Evolutionary conservation across 2,113 vertebrate genomes (phyloP).

Genomic region (Tonatia bakeri): DNA sequence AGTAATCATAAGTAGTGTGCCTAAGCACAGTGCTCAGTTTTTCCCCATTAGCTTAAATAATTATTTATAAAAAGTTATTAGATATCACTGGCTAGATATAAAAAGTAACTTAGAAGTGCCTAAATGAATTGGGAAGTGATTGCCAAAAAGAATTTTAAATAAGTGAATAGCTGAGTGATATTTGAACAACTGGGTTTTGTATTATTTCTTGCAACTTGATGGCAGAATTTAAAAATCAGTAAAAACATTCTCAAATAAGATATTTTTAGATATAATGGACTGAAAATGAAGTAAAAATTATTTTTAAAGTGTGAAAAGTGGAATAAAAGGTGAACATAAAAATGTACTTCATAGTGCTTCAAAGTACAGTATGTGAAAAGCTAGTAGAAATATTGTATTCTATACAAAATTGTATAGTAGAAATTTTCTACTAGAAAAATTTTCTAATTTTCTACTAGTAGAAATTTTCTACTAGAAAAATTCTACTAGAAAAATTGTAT

Average conservation of each 20-base stretch:
- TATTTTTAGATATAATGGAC: not conserved
- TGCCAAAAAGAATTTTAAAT: not conserved
- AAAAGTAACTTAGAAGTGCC: not conserved
- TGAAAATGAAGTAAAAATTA: not conserved
- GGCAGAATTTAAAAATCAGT: not conserved
- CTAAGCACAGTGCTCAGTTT: not conserved
- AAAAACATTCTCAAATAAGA: not conserved
- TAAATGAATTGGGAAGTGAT: not conserved
- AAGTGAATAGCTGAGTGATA: not conserved
- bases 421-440: too few relatives aligned
- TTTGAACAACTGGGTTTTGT: not conserved
- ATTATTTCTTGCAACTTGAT: constrained; percentile 3
- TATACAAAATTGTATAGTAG: too few relatives aligned
- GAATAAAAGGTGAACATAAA: not conserved
- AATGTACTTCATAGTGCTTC: not conserved
- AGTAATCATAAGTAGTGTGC: not conserved
- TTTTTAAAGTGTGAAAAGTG: not conserved
- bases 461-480: too few relatives aligned
- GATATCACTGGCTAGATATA: not conserved
- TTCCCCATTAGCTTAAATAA: not conserved
- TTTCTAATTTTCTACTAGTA: too few relatives aligned
- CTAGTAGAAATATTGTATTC: not conserved
- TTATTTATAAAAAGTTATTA: not conserved
- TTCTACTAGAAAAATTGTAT: too few relatives aligned
- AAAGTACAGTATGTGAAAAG: not conserved